Percentiles rank a stretch among this genome's conserved stretches.
phyloP scores from a whole-genome alignment of 2,888 invertebrate genomes.

The Drosophila robusta region DNA sequence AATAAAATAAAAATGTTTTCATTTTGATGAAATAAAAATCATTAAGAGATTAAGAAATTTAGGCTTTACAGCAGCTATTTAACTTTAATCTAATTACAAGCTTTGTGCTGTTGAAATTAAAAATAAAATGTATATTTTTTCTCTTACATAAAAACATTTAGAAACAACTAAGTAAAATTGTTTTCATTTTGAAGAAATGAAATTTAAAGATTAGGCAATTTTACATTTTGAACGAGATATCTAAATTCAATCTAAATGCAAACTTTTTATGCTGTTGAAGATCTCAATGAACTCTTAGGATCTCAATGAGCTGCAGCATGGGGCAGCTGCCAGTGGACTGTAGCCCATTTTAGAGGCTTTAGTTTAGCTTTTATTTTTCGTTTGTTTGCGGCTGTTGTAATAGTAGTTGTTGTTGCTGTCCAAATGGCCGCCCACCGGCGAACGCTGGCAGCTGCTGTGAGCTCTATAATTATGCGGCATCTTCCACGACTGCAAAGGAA shows the following conservation, averaged over 20 bases:
- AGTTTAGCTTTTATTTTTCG: slow-evolving; percentile 28
- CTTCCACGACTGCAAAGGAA: slow-evolving; percentile 14
- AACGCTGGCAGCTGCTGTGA: slow-evolving; percentile 33
- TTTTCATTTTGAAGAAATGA: neutral
- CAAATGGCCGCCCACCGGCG: slow-evolving; percentile 24
- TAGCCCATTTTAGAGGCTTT: slow-evolving; percentile 23
- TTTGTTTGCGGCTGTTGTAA: slow-evolving; percentile 23
- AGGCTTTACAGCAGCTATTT: too few species aligned
- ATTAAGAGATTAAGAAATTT: too few species aligned
- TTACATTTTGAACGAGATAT: slow-evolving; percentile 3
- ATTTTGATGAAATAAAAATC: too few species aligned
- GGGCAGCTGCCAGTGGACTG: slow-evolving; percentile 23
- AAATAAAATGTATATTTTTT: too few species aligned
- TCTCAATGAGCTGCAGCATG: slow-evolving; percentile 18
- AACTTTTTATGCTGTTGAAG: slow-evolving; percentile 14
- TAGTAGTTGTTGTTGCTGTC: slow-evolving; percentile 10
- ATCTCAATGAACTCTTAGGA: slow-evolving; percentile 19
- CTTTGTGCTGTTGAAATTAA: too few species aligned
- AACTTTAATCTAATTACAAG: too few species aligned
- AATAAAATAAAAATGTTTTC: too few species aligned
- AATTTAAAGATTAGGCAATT: neutral
- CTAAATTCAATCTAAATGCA: slow-evolving; percentile 11
- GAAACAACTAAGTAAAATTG: neutral
- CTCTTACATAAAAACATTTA: too few species aligned
- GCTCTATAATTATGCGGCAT: slow-evolving; percentile 55